Base-by-base conservation (phyloP, 2,797 vertebrate genomes). In the Huso huso region DNA sequence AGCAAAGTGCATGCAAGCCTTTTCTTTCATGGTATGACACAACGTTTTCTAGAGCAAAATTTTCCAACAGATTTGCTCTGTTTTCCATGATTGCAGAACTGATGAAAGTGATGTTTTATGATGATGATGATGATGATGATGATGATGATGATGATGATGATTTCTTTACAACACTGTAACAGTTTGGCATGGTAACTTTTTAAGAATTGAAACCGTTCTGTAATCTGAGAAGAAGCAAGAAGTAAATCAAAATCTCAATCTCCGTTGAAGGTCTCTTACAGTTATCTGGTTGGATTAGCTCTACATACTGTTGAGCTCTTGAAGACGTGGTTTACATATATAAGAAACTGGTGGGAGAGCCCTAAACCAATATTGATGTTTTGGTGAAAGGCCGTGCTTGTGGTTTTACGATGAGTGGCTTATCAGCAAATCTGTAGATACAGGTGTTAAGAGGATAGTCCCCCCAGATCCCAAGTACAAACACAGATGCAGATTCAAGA, bases 341-440 rank as follows among this genome's bases (percentile, higher is more conserved):
- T 18, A 18, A 68, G 75, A 70, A 73, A 65, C 78, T 84, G 74
- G 71, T 79, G 74, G 76, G 80, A 87, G 85, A 82, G 81, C 71
- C 78, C 75, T 80, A 79, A 85, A 84, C 86, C 87, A 88, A 86
- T 87, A 90, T 88, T 90, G 76, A 77, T 70, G 65, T 77, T 80
- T 49, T 37, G 66, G 73, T 68, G 64, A 65, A 77, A 80, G 84
- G 74, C 77, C 81, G 75, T 37, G 2, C 74, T 75, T 82, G 83
- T 76, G 78, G 64, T 80, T 85, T 84, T 77, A 65, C 73, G 77
- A 77, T 68, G 74, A 70, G 79, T 79, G 80, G 73, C 75, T 84
- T 85, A 74, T 84, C 83, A 73, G 78, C 76, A 81, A 83, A 87
- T 89, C 87, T 83, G 84, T 82, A 81, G 77, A 66, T 74, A 81